Evolutionary conservation across 2,797 vertebrate species (phyloP).

Genomic region (Eutrigla gurnardus): DNA sequence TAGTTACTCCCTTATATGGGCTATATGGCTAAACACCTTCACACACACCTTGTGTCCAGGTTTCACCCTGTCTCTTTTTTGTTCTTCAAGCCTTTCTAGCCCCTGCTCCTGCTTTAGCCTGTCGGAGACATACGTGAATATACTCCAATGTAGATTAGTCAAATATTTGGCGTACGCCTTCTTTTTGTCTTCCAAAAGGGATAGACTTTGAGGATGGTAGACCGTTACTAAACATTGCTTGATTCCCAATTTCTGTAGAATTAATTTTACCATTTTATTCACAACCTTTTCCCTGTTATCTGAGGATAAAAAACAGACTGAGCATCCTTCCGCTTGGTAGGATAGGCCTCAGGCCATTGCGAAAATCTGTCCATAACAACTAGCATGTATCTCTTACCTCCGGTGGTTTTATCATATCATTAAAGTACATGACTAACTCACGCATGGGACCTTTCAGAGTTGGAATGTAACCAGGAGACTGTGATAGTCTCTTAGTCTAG

Average conservation of each 20-base stretch:
- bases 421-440: not conserved
- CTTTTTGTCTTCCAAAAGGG: slow-evolving; percentile 7
- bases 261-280: not conserved
- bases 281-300: not conserved
- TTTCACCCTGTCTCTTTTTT: not conserved
- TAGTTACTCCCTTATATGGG: no score
- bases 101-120: no score
- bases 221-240: not conserved
- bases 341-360: not conserved
- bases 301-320: slow-evolving; percentile 8
- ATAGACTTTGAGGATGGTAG: not conserved
- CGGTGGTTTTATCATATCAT: slow-evolving; percentile 4
- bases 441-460: slow-evolving; percentile 7
- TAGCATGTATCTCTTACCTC: not conserved
- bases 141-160: not conserved
- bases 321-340: slow-evolving; percentile 11
- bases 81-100: no score
- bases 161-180: not conserved
- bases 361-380: slow-evolving; percentile 5
- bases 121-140: no score
- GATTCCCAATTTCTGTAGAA: not conserved
- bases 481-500: not conserved
- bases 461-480: not conserved
- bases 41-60: slow-evolving; percentile 3
- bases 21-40: no score